These are phyloP conservation scores for Megalops cyprinoides DNA, from an alignment of 2,797 vertebrate genomes.

Conservation along the genomic window DNA sequence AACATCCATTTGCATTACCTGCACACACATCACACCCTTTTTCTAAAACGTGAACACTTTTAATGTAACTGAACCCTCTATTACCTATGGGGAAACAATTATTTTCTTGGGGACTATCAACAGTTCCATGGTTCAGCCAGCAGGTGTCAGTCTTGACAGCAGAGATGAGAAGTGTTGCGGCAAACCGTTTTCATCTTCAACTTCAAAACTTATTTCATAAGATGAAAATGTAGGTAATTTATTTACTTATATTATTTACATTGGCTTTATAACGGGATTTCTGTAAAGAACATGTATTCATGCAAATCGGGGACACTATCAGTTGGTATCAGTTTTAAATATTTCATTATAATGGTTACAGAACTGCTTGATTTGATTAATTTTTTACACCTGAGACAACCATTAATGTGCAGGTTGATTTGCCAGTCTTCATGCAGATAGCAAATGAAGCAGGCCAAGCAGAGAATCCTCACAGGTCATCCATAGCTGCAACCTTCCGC, in stretches of 20 bases:
- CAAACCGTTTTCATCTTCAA: no score
- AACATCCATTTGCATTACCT: background rate
- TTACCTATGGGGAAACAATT: no score
- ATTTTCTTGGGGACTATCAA: no score
- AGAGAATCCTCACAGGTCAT: background rate
- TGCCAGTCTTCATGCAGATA: background rate
- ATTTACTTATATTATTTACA: no score
- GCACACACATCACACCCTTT: no score
- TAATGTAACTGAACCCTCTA: no score
- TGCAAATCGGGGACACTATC: no score
- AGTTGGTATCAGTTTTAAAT: background rate
- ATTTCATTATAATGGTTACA: background rate
- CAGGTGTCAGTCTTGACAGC: no score
- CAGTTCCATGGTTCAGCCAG: no score
- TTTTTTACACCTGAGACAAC: background rate
- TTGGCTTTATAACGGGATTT: background rate
- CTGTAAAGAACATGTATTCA: background rate
- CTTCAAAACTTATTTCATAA: background rate
- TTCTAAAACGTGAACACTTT: no score
- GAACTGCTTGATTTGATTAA: background rate
- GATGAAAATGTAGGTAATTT: background rate
- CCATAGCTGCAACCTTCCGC: background rate
- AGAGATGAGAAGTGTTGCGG: no score
- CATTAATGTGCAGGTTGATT: background rate
- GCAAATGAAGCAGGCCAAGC: background rate